Conservation (phyloP, 2,113 vertebrate genomes). For the Syngnathus floridae region DNA sequence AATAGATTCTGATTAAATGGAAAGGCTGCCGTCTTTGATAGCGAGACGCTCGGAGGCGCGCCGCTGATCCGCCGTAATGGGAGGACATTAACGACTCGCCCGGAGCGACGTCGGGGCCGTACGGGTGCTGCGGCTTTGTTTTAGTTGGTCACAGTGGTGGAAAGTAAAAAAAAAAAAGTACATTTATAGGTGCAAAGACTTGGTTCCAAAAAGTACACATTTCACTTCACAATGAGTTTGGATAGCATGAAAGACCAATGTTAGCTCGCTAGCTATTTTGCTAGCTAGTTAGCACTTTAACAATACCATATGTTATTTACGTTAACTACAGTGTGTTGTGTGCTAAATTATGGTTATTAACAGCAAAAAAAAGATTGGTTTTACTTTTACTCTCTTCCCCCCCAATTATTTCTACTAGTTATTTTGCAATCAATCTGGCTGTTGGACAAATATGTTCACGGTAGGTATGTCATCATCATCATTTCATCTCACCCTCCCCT, state of each 20-base stretch:
- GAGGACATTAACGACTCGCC: conserved; percentile 34
- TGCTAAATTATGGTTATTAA: too few relatives aligned
- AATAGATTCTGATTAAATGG: conserved; percentile 52
- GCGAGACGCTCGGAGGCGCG: conserved; percentile 34
- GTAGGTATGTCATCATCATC: conserved; percentile 58
- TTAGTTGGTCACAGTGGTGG: conserved; percentile 23
- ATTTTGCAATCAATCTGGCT: neutral
- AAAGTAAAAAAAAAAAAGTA: neutral
- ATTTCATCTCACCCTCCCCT: conserved; percentile 56
- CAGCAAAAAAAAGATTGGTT: too few relatives aligned
- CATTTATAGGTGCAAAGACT: too few relatives aligned
- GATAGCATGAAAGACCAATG: too few relatives aligned
- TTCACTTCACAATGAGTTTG: too few relatives aligned
- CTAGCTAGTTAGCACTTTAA: too few relatives aligned
- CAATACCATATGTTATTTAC: too few relatives aligned
- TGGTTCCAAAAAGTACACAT: too few relatives aligned
- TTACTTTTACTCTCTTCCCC: too few relatives aligned
- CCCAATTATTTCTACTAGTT: neutral
- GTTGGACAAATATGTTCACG: conserved; percentile 20
- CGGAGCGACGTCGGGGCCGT: conserved; percentile 21
- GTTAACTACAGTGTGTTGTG: too few relatives aligned
- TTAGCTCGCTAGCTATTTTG: too few relatives aligned
- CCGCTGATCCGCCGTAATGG: conserved; percentile 18
- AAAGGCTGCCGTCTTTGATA: conserved; percentile 41
- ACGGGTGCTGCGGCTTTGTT: conserved; percentile 24